A percentile compares a stretch with the other conserved stretches of the same genome.
Conservation (phyloP, 2,888 invertebrate genomes). For the Drosophila falleni region DNA sequence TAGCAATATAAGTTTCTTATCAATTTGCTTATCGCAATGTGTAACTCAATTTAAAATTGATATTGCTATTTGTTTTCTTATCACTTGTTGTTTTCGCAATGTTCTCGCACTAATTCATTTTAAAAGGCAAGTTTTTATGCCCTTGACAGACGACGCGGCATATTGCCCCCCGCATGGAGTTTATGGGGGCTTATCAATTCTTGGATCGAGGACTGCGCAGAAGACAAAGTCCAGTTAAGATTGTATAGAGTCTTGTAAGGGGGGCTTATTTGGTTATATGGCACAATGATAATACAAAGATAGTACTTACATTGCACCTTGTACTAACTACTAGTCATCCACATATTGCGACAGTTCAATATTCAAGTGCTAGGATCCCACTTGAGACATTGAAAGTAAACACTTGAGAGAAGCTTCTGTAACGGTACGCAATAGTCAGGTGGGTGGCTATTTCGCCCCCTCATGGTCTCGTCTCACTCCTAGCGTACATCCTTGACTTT, state of each 20-base stretch:
- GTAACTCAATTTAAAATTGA: slow-evolving; percentile 17
- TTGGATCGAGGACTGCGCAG: slow-evolving; percentile 21
- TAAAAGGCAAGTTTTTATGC: slow-evolving; percentile 42
- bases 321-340: slow-evolving; percentile 8
- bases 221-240: slow-evolving; percentile 16
- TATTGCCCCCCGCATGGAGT: slow-evolving; percentile 29
- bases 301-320: slow-evolving; percentile 17
- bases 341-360: slow-evolving; percentile 53
- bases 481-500: background rate
- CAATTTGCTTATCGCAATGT: slow-evolving; percentile 3
- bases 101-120: slow-evolving; percentile 58
- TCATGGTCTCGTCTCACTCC: background rate
- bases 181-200: slow-evolving; percentile 13
- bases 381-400: slow-evolving; percentile 59
- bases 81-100: slow-evolving; percentile 56
- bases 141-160: slow-evolving; percentile 29
- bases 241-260: background rate
- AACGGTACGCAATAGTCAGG: slow-evolving; percentile 5
- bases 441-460: background rate
- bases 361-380: slow-evolving; percentile 61
- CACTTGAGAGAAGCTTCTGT: slow-evolving; percentile 71
- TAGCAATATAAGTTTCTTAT: background rate
- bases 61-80: slow-evolving; percentile 41
- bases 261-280: slow-evolving; percentile 3
- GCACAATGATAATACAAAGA: slow-evolving; percentile 3